phyloP scores from a whole-genome alignment of 2,888 invertebrate genomes.

The Ischnus inquisitorius region DNA sequence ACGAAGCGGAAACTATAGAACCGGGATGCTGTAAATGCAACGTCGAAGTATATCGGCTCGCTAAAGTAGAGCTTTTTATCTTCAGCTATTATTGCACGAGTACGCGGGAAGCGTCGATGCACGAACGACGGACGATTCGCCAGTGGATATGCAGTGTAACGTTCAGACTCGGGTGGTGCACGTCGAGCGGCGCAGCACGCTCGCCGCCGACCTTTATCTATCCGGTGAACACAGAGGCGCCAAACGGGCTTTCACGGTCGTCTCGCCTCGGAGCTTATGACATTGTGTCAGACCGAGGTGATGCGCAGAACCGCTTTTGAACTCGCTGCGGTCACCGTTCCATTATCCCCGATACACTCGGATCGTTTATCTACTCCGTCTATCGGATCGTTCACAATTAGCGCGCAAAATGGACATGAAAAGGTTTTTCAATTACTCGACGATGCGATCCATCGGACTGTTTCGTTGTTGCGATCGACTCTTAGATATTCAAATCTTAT shows the following conservation, averaged over 20 bases:
- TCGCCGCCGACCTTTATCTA: slow-evolving; percentile 39
- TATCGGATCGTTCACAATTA: slow-evolving; percentile 44
- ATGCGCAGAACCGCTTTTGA: slow-evolving; percentile 40
- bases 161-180: background rate
- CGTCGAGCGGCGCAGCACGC: slow-evolving; percentile 13
- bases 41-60: background rate
- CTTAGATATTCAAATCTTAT: no score
- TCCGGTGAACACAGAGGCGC: slow-evolving; percentile 16
- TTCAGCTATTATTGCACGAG: slow-evolving; percentile 13
- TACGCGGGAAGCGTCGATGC: background rate
- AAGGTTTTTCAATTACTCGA: slow-evolving; percentile 5
- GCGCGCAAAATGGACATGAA: background rate
- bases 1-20: slow-evolving; percentile 6
- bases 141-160: slow-evolving; percentile 25
- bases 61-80: slow-evolving; percentile 8
- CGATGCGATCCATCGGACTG: background rate
- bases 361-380: slow-evolving; percentile 54
- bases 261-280: slow-evolving; percentile 44
- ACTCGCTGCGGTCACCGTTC: background rate
- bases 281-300: slow-evolving; percentile 34
- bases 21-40: background rate
- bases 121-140: background rate
- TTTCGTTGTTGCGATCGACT: background rate
- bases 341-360: slow-evolving; percentile 23
- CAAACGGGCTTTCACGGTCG: slow-evolving; percentile 45